phyloP scores from a whole-genome alignment of 2,888 invertebrate species.

The Caradrina kadenii region DNA sequence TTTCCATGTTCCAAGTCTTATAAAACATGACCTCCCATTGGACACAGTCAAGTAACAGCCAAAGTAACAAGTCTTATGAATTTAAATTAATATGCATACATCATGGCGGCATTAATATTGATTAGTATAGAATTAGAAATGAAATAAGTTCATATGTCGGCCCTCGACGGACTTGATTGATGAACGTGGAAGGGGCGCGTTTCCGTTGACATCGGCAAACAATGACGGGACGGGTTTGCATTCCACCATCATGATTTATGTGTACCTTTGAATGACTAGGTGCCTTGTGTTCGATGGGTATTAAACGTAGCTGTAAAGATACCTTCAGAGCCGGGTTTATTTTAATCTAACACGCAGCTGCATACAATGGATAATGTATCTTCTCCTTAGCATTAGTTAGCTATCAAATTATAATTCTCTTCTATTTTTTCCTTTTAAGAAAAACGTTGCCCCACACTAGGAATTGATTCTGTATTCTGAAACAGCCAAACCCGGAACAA shows the following conservation, averaged over 20 bases:
- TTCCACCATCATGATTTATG: constrained; percentile 5
- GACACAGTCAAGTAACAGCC: not conserved
- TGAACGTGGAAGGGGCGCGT: constrained; percentile 32
- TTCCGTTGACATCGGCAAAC: constrained; percentile 33
- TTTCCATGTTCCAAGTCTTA: not conserved
- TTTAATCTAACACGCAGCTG: not conserved
- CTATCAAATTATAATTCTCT: not conserved
- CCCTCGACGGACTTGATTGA: constrained; percentile 55
- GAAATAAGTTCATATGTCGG: constrained; percentile 57
- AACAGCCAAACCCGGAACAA: too few species aligned
- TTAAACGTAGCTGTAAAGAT: not conserved
- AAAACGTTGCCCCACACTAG: too few species aligned
- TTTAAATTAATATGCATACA: constrained; percentile 49
- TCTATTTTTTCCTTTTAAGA: too few species aligned
- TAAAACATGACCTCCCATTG: constrained; percentile 4
- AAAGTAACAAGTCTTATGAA: constrained; percentile 34
- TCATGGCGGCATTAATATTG: constrained; percentile 58
- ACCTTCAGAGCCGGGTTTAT: not conserved
- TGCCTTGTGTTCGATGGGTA: not conserved
- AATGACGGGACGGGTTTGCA: not conserved
- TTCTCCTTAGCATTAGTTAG: too few species aligned
- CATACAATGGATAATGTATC: not conserved
- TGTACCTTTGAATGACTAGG: not conserved
- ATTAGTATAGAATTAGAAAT: constrained; percentile 62
- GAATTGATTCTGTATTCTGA: too few species aligned